Evolutionary conservation across 2,113 vertebrate species (phyloP), one percentile per base, ranked within the genome.

Genomic region (Cyrtonyx montezumae): DNA sequence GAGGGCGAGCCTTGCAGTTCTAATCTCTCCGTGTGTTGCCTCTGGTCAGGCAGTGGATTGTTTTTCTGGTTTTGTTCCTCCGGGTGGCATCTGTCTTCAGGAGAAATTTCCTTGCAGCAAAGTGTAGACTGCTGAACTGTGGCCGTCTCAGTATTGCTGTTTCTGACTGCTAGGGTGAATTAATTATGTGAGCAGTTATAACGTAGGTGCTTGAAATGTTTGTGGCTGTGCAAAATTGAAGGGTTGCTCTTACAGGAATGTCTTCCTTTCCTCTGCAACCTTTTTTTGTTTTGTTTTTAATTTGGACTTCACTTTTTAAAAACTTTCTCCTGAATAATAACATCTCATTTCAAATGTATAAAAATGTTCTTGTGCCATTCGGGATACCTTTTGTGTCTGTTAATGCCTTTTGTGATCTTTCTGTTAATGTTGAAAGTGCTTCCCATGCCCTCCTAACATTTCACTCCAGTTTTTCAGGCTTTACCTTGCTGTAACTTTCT

Each of bases 61-160:
- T 91, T 97, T 97, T 96, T 93, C 88, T 92, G 83, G 84, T 90
- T 94, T 97, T 88, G 79, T 95, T 97, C 90, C 94, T 97, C 84
- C 63, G 87, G 89, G 93, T 96, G 94, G 93, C 95, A 94, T 96
- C 93, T 97, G 73, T 94, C 94, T 96, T 96, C 63, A 91, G 94
- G 90, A 97, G 80, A 93, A 96, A 90, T 93, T 61, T 94, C 90
- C 93, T 95, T 90, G 43, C 79, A 94, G 94, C 74, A 51, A n/a
- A 68, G 76, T 28, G 86, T 48, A 75, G 82, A 74, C 91, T 90
- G 84, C 88, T 92, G 69, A 92, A 23, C 94, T 92, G 68, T 73
- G 77, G 65, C 62, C 49, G 79, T 40, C 55, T 91, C 79, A 37
- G 51, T 65, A 18, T 88, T 59, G 32, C 88, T 42, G 78, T 90